A percentile compares a stretch with the other conserved stretches of the same genome.
phyloP scores from a whole-genome alignment of 2,113 vertebrate genomes.

The Morphnarchus princeps region DNA sequence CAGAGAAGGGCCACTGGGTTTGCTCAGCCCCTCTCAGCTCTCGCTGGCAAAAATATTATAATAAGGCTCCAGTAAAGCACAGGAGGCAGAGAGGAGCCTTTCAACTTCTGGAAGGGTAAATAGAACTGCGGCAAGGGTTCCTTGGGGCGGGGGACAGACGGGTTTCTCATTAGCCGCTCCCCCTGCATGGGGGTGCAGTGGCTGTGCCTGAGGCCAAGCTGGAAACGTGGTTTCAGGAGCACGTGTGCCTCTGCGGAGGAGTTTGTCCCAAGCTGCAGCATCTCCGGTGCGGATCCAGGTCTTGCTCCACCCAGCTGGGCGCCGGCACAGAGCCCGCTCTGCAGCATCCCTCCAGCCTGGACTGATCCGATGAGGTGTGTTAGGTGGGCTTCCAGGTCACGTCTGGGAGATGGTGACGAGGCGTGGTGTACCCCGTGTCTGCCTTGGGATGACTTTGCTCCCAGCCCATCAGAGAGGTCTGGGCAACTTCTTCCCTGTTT shows the following conservation, averaged over 20 bases:
- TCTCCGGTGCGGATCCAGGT: neutral
- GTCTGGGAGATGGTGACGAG: neutral
- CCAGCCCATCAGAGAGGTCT: neutral
- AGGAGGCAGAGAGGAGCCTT: conserved; percentile 57
- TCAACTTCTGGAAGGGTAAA: neutral
- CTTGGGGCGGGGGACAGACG: neutral
- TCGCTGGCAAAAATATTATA: conserved; percentile 58
- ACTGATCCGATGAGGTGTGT: neutral
- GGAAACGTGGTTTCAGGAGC: neutral
- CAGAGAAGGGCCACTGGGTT: conserved; percentile 40
- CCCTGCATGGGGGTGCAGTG: neutral
- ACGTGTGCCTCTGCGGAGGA: fast-evolving
- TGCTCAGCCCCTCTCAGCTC: conserved; percentile 40
- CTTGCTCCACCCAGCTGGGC: neutral
- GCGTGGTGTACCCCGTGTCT: neutral
- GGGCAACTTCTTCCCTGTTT: neutral
- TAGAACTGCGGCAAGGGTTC: neutral
- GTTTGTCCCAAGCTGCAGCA: neutral
- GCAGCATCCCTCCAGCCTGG: neutral
- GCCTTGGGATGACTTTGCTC: neutral
- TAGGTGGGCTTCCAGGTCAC: neutral
- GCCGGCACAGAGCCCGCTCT: neutral
- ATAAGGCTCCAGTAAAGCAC: conserved; percentile 46
- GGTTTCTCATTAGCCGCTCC: conserved; percentile 58
- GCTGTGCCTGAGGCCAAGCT: neutral